Evolutionary conservation across 2,797 vertebrate species (phyloP).

Genomic region (Hybognathus amarus): DNA sequence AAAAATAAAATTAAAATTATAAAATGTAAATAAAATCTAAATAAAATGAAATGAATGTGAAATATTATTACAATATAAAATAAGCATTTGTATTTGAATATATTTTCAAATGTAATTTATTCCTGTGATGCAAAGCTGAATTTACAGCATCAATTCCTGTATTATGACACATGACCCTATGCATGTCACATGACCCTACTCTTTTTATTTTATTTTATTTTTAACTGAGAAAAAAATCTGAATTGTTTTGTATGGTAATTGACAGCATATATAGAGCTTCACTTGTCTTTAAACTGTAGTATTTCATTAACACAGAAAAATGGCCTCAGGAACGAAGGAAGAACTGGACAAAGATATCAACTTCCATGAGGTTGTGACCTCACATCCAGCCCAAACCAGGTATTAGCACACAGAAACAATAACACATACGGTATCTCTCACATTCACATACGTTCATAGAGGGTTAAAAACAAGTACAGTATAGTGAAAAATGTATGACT

Average conservation of each 20-base stretch:
- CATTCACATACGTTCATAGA: not conserved
- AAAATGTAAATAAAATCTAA: too few species aligned
- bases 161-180: too few species aligned
- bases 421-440: not conserved
- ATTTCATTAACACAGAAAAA: not conserved
- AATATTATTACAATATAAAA: too few species aligned
- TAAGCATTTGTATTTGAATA: too few species aligned
- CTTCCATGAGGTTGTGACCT: constrained; percentile 17
- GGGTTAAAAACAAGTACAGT: not conserved
- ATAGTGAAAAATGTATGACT: not conserved
- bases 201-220: too few species aligned
- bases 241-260: not conserved
- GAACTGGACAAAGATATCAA: constrained; percentile 41
- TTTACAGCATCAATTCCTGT: too few species aligned
- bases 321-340: constrained; percentile 18
- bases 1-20: too few species aligned
- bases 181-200: too few species aligned
- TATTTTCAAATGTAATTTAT: not conserved
- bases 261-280: not conserved
- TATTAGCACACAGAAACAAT: not conserved
- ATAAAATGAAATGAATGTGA: too few species aligned
- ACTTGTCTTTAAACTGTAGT: not conserved
- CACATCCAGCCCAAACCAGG: constrained; percentile 28
- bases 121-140: too few species aligned
- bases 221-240: not conserved